phyloP scores from a whole-genome alignment of 2,888 invertebrate species.

The Oscheius onirici region DNA sequence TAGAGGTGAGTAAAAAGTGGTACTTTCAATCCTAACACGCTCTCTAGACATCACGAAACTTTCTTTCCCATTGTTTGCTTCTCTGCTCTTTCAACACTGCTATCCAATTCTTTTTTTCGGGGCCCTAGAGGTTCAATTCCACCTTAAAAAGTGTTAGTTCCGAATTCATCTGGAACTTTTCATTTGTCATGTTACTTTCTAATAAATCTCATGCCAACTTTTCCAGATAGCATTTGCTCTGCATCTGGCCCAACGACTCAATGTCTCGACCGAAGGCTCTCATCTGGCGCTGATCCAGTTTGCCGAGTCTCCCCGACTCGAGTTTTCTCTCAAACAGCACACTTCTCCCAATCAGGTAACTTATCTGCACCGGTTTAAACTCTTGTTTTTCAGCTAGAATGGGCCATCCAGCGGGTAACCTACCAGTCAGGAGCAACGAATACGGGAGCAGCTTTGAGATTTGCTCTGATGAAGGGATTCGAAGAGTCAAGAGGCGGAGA shows the following conservation, averaged over 20 bases:
- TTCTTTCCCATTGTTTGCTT: no score
- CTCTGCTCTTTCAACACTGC: no score
- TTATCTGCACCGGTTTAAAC: no score
- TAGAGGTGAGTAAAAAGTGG: no score
- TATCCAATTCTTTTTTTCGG: no score
- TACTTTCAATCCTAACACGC: no score
- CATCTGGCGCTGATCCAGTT: constrained; percentile 72
- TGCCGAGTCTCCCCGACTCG: constrained; percentile 70
- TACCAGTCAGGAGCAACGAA: constrained; percentile 69
- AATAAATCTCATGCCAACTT: constrained; percentile 40
- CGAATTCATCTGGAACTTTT: no score
- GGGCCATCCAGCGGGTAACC: constrained; percentile 66
- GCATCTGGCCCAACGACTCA: constrained; percentile 70
- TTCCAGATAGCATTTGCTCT: constrained; percentile 70
- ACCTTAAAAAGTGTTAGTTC: no score
- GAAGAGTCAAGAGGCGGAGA: constrained; percentile 62
- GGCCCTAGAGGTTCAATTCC: no score
- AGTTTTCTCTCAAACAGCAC: constrained; percentile 68
- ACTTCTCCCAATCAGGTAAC: constrained; percentile 62
- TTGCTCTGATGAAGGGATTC: constrained; percentile 60
- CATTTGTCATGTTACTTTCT: no score
- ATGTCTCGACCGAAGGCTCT: constrained; percentile 69
- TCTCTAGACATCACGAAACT: no score
- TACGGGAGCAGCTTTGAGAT: constrained; percentile 67
- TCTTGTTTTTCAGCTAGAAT: constrained; percentile 58